Percentiles rank a stretch among this genome's conserved stretches.
Evolutionary conservation across 2,113 vertebrate species (phyloP).

Genomic region (Andinoacara biseriatus): DNA sequence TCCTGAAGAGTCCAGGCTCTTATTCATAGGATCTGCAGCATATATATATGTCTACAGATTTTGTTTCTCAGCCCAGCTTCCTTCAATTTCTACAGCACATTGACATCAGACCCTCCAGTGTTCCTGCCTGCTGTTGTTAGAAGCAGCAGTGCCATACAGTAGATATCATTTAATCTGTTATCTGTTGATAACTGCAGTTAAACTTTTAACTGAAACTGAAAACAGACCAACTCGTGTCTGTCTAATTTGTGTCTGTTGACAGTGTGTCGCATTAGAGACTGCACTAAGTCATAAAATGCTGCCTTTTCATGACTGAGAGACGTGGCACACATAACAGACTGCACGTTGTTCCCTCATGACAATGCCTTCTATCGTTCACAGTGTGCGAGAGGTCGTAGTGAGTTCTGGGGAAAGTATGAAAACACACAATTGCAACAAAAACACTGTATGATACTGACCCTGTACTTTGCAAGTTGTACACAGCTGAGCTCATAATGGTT

Average conservation of each 20-base stretch:
- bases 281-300: background rate
- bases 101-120: background rate
- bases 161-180: too few species aligned
- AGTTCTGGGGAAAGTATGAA: too few species aligned
- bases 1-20: background rate
- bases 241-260: background rate
- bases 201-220: background rate
- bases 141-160: background rate
- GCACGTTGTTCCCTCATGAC: background rate
- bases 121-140: background rate
- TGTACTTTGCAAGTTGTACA: background rate
- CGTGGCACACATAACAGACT: background rate
- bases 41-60: too few species aligned
- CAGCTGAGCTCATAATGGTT: background rate
- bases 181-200: background rate
- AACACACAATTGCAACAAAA: background rate
- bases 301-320: background rate
- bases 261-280: background rate
- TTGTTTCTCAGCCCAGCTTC: too few species aligned
- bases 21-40: too few species aligned
- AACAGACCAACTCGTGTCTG: background rate
- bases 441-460: background rate
- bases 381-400: background rate
- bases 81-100: too few species aligned
- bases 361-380: background rate